A percentile compares a stretch with the other conserved stretches of the same genome.
These are phyloP conservation scores for Eumerus sabulonum DNA, from an alignment of 2,888 invertebrate species.

Conservation along the genomic window DNA sequence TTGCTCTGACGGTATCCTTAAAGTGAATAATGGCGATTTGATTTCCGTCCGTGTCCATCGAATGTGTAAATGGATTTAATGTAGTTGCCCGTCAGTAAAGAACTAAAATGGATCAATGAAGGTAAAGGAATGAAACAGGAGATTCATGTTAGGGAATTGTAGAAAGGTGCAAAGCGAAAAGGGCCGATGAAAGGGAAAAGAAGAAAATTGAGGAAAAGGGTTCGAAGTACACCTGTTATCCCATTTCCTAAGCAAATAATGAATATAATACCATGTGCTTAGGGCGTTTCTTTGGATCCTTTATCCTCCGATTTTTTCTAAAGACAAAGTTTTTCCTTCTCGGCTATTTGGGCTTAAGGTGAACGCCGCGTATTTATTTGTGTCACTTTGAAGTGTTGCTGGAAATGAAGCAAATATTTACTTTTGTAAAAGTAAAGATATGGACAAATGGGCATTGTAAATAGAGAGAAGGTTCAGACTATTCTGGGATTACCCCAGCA, in stretches of 20 bases:
- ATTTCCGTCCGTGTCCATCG: slow-evolving; percentile 29
- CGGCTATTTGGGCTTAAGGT: slow-evolving; percentile 5
- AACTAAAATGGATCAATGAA: neutral
- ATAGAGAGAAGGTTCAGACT: too few species aligned
- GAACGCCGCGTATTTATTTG: slow-evolving; percentile 50
- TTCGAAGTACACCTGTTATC: slow-evolving; percentile 59
- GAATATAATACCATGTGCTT: slow-evolving; percentile 34
- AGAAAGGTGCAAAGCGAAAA: slow-evolving; percentile 24
- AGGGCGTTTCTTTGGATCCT: slow-evolving; percentile 37
- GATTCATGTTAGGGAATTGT: too few species aligned
- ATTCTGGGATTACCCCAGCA: too few species aligned
- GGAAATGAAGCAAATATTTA: slow-evolving; percentile 53
- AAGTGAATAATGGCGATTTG: slow-evolving; percentile 56
- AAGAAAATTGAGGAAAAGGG: slow-evolving; percentile 4
- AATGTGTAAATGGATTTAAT: slow-evolving; percentile 60
- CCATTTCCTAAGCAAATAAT: slow-evolving; percentile 55
- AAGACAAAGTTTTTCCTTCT: neutral
- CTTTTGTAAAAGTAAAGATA: slow-evolving; percentile 28
- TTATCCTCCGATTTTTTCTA: slow-evolving; percentile 9
- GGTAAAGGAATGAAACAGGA: slow-evolving; percentile 4
- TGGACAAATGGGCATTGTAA: neutral
- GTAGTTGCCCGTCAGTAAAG: slow-evolving; percentile 26
- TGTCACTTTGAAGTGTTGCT: slow-evolving; percentile 63
- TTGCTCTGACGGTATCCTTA: slow-evolving; percentile 24
- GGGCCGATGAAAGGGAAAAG: slow-evolving; percentile 29